Conservation (phyloP, 2,888 invertebrate genomes). For the Aphodius granarius region DNA sequence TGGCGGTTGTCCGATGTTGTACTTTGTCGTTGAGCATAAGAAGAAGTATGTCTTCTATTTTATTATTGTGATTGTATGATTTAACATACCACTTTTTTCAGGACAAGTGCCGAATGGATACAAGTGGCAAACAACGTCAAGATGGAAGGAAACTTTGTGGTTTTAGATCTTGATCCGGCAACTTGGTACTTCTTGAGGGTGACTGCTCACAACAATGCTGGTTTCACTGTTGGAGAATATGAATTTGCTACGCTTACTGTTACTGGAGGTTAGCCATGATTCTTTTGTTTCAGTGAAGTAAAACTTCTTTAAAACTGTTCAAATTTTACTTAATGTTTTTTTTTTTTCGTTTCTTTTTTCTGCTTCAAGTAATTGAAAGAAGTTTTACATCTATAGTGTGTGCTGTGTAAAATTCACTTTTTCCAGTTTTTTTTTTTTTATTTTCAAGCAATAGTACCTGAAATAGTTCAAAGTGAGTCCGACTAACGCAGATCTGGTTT, state of each 20-base stretch:
- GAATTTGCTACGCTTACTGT: slow-evolving; percentile 94
- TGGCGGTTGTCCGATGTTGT: slow-evolving; percentile 93
- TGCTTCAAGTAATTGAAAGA: too few relatives aligned
- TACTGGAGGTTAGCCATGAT: slow-evolving; percentile 78
- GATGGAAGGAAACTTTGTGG: slow-evolving; percentile 87
- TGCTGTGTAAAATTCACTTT: neutral
- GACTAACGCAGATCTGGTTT: slow-evolving; percentile 8
- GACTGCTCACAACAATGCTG: slow-evolving; percentile 94
- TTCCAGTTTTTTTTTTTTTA: slow-evolving; percentile 13
- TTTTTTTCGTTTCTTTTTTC: neutral
- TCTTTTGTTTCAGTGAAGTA: neutral
- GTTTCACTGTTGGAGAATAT: slow-evolving; percentile 92
- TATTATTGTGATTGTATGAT: too few relatives aligned
- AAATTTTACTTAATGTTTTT: neutral
- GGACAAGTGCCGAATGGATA: slow-evolving; percentile 87
- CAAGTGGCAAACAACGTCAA: slow-evolving; percentile 93
- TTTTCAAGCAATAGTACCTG: slow-evolving; percentile 53
- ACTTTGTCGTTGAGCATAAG: slow-evolving; percentile 93
- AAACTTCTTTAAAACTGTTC: neutral
- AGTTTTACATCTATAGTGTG: neutral
- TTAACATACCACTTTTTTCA: slow-evolving; percentile 42
- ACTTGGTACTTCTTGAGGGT: slow-evolving; percentile 92
- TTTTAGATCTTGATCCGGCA: slow-evolving; percentile 88
- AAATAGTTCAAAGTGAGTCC: slow-evolving; percentile 34
- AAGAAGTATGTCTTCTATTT: slow-evolving; percentile 75